Conservation (phyloP, 2,888 invertebrate genomes). For the Nephrotoma flavescens region DNA sequence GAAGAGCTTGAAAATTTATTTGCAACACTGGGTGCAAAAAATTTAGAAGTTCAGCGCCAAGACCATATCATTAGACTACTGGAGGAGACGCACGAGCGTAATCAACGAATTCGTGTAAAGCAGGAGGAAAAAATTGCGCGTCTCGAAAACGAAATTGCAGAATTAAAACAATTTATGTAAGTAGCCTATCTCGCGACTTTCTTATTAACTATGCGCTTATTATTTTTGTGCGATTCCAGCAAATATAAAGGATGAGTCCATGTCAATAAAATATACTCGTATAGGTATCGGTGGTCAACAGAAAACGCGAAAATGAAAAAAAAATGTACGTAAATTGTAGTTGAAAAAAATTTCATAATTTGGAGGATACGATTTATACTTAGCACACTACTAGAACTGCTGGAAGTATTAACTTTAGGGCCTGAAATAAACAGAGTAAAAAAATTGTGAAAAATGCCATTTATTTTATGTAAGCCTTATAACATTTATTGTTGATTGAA, state of each 20-base stretch:
- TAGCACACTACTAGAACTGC: no score
- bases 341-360: background rate
- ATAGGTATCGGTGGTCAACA: background rate
- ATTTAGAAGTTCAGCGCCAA: slow-evolving; percentile 20
- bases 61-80: slow-evolving; percentile 23
- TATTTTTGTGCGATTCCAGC: background rate
- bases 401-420: no score
- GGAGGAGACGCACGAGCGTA: slow-evolving; percentile 20
- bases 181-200: slow-evolving; percentile 11
- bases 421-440: no score
- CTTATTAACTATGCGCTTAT: no score
- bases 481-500: no score
- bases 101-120: slow-evolving; percentile 19
- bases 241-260: background rate
- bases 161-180: slow-evolving; percentile 23
- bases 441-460: no score
- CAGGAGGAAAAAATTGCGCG: slow-evolving; percentile 23
- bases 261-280: background rate
- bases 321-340: background rate
- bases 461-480: no score
- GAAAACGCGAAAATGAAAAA: background rate
- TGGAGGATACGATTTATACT: no score
- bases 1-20: slow-evolving; percentile 23
- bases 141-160: slow-evolving; percentile 19
- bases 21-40: slow-evolving; percentile 19